A percentile compares a stretch with the other conserved stretches of the same genome.
phyloP scores from a whole-genome alignment of 2,888 invertebrate species.

The Leptinotarsa juncta region DNA sequence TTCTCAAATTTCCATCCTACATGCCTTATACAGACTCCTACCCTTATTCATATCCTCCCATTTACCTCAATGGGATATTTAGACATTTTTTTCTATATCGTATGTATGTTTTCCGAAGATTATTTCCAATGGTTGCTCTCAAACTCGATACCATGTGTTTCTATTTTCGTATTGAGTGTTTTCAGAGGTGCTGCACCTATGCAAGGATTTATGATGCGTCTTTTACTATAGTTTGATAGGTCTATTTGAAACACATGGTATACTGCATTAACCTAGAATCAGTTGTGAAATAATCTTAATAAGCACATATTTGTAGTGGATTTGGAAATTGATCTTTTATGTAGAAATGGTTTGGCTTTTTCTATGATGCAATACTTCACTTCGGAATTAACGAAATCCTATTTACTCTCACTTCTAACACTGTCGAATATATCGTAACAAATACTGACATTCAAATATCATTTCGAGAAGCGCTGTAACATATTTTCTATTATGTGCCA shows the following conservation, averaged over 20 bases:
- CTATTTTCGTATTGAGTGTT: too few relatives aligned
- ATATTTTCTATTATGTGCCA: too few relatives aligned
- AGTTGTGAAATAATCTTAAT: conserved; percentile 3
- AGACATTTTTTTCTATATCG: conserved; percentile 30
- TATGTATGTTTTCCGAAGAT: conserved; percentile 1
- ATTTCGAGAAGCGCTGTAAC: too few relatives aligned
- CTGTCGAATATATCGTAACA: not conserved
- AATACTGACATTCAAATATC: not conserved
- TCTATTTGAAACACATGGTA: not conserved
- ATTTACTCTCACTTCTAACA: not conserved
- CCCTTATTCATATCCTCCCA: conserved; percentile 29
- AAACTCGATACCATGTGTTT: too few relatives aligned
- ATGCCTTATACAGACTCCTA: conserved; percentile 31
- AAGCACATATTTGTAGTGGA: not conserved
- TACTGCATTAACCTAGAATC: not conserved
- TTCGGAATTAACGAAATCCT: not conserved
- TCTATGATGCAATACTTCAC: not conserved
- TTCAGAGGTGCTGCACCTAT: too few relatives aligned
- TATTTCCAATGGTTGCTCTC: not conserved
- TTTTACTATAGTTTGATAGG: not conserved
- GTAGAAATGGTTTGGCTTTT: conserved; percentile 6
- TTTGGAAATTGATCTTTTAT: not conserved
- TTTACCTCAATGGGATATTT: conserved; percentile 41
- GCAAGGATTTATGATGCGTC: too few relatives aligned
- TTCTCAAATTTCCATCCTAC: conserved; percentile 15